Evolutionary conservation across 2,113 vertebrate species (phyloP).

Genomic region (Donacobius atricapilla): DNA sequence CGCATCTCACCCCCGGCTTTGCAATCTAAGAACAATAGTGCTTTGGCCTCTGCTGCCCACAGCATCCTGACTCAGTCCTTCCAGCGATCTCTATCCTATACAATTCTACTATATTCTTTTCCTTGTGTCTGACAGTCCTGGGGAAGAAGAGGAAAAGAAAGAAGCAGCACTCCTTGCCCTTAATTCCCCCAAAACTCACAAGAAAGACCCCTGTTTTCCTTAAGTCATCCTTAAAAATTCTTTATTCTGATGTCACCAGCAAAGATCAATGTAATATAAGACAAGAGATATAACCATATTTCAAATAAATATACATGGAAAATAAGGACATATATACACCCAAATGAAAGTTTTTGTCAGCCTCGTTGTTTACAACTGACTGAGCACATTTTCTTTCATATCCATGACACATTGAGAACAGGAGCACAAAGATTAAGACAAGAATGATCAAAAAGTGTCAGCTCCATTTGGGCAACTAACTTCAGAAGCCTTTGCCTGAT

Average conservation of each 20-base stretch:
- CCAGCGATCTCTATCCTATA: neutral
- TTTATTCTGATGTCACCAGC: neutral
- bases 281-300: neutral
- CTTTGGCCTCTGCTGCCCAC: neutral
- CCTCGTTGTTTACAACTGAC: neutral
- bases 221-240: neutral
- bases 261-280: neutral
- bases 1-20: neutral
- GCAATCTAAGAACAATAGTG: neutral
- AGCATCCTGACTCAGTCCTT: neutral
- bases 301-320: neutral
- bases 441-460: constrained; percentile 20
- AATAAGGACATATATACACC: neutral
- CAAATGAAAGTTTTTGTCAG: neutral
- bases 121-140: neutral
- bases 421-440: neutral
- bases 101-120: neutral
- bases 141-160: neutral
- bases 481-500: neutral
- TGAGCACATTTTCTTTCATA: neutral
- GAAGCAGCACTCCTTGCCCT: neutral
- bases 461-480: neutral
- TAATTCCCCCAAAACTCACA: neutral
- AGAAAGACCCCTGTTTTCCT: neutral
- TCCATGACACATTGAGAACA: constrained; percentile 7